A percentile compares a stretch with the other conserved stretches of the same genome.
These are phyloP conservation scores for Elysia crispata DNA, from an alignment of 2,888 invertebrate species.

Conservation along the genomic window DNA sequence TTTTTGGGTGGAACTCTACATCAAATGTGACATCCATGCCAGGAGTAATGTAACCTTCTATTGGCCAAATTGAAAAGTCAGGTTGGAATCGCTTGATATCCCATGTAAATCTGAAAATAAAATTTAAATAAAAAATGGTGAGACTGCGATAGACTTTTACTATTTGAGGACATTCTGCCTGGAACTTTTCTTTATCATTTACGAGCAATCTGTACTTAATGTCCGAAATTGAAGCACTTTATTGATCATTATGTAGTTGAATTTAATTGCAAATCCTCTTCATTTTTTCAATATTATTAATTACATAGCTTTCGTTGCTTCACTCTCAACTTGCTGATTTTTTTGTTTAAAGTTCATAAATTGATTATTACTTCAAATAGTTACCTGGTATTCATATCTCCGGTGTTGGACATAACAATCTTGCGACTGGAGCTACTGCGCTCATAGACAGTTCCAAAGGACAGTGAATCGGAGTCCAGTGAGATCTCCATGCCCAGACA, in stretches of 20 bases:
- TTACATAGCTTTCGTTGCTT: too few species aligned
- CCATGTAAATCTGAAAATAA: slow-evolving; percentile 79
- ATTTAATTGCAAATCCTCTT: too few species aligned
- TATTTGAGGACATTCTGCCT: too few species aligned
- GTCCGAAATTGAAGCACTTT: too few species aligned
- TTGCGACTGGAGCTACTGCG: slow-evolving; percentile 78
- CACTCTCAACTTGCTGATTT: too few species aligned
- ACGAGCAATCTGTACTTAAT: too few species aligned
- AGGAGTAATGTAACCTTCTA: slow-evolving; percentile 83
- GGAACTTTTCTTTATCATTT: too few species aligned
- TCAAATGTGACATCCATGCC: slow-evolving; percentile 83
- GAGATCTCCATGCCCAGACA: slow-evolving; percentile 80
- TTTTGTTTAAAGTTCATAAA: too few species aligned
- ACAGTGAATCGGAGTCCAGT: slow-evolving; percentile 79
- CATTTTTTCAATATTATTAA: too few species aligned
- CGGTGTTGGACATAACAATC: slow-evolving; percentile 80
- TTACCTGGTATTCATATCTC: slow-evolving; percentile 81
- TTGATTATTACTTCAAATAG: slow-evolving; percentile 25
- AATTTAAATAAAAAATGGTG: too few species aligned
- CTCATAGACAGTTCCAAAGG: slow-evolving; percentile 80
- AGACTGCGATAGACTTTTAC: too few species aligned
- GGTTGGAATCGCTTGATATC: slow-evolving; percentile 77
- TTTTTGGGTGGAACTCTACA: slow-evolving; percentile 82
- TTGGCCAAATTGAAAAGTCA: slow-evolving; percentile 82
- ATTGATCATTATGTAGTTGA: too few species aligned